These are phyloP conservation scores for Aulostomus chinensis DNA, from an alignment of 2,797 vertebrate species.

Conservation along the genomic window DNA sequence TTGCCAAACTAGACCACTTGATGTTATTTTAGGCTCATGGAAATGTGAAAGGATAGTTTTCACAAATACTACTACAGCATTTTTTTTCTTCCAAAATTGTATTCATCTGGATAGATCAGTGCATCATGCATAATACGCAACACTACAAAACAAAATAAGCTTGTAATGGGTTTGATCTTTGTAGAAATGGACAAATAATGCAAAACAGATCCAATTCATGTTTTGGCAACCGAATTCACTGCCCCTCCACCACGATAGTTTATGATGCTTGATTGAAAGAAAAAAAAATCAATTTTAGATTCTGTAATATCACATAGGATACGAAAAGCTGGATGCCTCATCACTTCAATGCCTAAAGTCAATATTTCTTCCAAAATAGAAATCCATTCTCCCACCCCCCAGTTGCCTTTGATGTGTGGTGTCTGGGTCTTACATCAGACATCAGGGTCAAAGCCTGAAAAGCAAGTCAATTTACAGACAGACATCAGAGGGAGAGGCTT, in stretches of 20 bases:
- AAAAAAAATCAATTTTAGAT: constrained; percentile 38
- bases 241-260: constrained; percentile 10
- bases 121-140: too few species aligned
- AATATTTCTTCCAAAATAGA: constrained; percentile 82
- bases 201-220: constrained; percentile 26
- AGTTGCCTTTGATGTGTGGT: constrained; percentile 81
- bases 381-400: constrained; percentile 73
- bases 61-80: too few species aligned
- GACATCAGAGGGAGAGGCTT: constrained; percentile 74
- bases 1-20: too few species aligned
- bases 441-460: constrained; percentile 82
- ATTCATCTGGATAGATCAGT: too few species aligned
- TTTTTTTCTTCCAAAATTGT: too few species aligned
- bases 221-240: too few species aligned
- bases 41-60: too few species aligned
- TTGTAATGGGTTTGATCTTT: neutral
- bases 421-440: constrained; percentile 86
- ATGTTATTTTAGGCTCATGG: too few species aligned
- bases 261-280: constrained; percentile 35
- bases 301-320: constrained; percentile 63
- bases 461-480: constrained; percentile 81
- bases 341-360: constrained; percentile 77
- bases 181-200: constrained; percentile 5
- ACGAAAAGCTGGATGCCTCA: constrained; percentile 72
- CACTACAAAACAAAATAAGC: neutral